Conservation (phyloP, 2,113 vertebrate species). For the Pterocles gutturalis region DNA sequence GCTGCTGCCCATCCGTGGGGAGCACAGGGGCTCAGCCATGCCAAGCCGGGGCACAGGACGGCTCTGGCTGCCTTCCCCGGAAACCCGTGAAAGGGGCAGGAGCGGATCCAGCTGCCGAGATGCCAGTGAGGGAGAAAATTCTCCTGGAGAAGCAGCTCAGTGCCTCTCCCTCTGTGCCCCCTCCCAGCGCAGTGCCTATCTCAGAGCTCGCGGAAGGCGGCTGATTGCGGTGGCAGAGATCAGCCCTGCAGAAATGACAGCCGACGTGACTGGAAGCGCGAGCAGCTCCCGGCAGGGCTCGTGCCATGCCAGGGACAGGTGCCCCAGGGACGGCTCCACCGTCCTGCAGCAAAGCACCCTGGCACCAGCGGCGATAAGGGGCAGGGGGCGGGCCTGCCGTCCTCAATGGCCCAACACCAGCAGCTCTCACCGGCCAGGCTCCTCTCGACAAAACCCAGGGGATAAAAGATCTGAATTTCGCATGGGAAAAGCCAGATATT, state of each 20-base stretch:
- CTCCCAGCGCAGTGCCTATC: not conserved
- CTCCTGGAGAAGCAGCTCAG: not conserved
- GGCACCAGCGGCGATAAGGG: fast-evolving
- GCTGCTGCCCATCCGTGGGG: not conserved
- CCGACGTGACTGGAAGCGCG: not conserved
- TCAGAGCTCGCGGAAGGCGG: not conserved
- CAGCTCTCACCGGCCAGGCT: not conserved
- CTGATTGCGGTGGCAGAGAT: not conserved
- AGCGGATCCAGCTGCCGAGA: fast-evolving
- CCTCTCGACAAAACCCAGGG: not conserved
- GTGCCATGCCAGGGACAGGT: fast-evolving
- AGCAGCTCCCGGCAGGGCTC: not conserved
- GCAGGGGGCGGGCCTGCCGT: not conserved
- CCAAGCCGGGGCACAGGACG: not conserved
- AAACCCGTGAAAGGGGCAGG: not conserved
- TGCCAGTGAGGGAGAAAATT: fast-evolving
- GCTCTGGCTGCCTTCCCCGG: not conserved
- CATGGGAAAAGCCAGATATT: not conserved
- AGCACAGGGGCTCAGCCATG: not conserved
- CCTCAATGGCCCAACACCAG: fast-evolving
- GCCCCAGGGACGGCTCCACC: fast-evolving
- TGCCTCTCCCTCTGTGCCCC: not conserved
- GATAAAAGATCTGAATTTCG: not conserved
- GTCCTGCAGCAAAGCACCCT: fast-evolving
- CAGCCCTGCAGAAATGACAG: not conserved